phyloP scores from a whole-genome alignment of 2,113 vertebrate species.

The Mus musculus region DNA sequence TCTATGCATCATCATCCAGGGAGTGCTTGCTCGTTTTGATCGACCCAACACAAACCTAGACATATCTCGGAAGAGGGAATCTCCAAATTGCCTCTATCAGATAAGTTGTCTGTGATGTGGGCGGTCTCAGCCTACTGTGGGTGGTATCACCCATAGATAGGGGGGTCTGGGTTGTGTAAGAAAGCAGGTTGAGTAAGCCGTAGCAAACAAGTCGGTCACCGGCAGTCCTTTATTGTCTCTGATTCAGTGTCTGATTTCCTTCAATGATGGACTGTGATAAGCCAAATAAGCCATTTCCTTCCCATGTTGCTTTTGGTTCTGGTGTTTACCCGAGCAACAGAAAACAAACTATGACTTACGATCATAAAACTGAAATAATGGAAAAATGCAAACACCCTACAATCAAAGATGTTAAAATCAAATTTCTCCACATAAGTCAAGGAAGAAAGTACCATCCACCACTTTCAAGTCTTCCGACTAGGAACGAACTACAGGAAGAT shows the following conservation, averaged over 20 bases:
- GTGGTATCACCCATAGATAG: background rate
- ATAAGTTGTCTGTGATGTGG: background rate
- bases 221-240: background rate
- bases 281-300: background rate
- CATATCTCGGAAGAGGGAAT: background rate
- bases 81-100: background rate
- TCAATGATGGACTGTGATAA: background rate
- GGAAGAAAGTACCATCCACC: background rate
- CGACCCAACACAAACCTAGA: background rate
- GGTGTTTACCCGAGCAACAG: background rate
- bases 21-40: background rate
- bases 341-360: background rate
- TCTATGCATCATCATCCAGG: background rate
- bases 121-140: background rate
- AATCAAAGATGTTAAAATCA: slow-evolving; percentile 53
- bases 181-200: background rate
- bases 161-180: background rate
- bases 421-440: slow-evolving; percentile 21
- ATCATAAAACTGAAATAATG: background rate
- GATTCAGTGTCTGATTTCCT: background rate
- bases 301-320: background rate
- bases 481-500: background rate
- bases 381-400: background rate
- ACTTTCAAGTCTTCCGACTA: slow-evolving; percentile 25
- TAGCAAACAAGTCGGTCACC: background rate